Conservation (phyloP, 2,113 vertebrate genomes). For the Phaethon lepturus region DNA sequence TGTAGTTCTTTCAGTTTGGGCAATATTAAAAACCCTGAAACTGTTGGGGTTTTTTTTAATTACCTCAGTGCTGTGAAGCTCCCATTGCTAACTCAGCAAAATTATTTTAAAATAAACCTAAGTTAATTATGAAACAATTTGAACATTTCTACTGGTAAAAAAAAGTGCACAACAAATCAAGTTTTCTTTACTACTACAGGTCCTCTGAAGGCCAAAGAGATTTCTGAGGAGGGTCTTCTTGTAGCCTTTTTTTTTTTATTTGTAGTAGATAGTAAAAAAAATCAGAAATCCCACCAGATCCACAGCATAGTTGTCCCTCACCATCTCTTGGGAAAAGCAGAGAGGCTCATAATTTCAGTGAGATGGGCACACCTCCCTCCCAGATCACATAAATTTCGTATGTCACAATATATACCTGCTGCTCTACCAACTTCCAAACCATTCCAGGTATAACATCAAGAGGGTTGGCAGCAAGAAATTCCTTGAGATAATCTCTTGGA, state of each 20-base stretch:
- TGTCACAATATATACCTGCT: neutral
- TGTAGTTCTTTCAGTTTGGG: neutral
- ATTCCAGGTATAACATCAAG: neutral
- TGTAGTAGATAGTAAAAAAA: neutral
- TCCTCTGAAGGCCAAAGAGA: neutral
- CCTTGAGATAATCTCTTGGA: neutral
- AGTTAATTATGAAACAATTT: neutral
- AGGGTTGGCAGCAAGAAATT: neutral
- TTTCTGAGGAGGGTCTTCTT: neutral
- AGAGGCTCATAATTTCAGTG: neutral
- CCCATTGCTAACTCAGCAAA: neutral
- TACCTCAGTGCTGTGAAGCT: neutral
- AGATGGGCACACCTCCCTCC: neutral
- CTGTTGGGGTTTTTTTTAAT: neutral
- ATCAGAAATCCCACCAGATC: neutral
- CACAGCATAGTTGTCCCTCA: neutral
- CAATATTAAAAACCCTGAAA: neutral
- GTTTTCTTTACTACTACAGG: neutral
- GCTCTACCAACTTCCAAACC: neutral
- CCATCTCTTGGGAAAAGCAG: neutral
- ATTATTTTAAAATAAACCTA: neutral
- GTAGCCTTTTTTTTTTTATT: neutral
- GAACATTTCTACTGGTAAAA: neutral
- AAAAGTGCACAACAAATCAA: too few species aligned
- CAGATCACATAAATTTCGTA: neutral